phyloP scores from a whole-genome alignment of 2,113 vertebrate genomes.

The Dunckerocampus dactyliophorus region DNA sequence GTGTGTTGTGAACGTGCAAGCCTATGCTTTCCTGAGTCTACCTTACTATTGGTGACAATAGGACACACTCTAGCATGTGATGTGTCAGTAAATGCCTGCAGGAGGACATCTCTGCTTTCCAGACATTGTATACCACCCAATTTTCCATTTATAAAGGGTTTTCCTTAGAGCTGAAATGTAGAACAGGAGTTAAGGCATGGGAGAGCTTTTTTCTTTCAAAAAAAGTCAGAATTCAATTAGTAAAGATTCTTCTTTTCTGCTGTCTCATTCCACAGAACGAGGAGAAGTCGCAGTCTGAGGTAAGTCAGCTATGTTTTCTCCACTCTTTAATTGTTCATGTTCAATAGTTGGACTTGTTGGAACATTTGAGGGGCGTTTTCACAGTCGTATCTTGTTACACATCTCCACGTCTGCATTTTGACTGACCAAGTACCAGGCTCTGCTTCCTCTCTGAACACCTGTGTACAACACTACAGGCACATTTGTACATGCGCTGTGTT shows the following conservation, averaged over 20 bases:
- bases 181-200: slow-evolving; percentile 21
- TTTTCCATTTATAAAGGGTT: slow-evolving; percentile 35
- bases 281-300: slow-evolving; percentile 98
- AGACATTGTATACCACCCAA: slow-evolving; percentile 46
- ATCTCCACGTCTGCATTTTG: slow-evolving; percentile 39
- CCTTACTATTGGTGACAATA: slow-evolving; percentile 50
- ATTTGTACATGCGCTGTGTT: slow-evolving; percentile 21
- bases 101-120: slow-evolving; percentile 50
- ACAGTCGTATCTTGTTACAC: slow-evolving; percentile 40
- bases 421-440: slow-evolving; percentile 34
- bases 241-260: slow-evolving; percentile 41
- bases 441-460: slow-evolving; percentile 48
- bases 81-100: slow-evolving; percentile 43
- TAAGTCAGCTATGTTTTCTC: slow-evolving; percentile 64
- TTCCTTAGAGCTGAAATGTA: slow-evolving; percentile 32
- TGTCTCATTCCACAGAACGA: slow-evolving; percentile 81
- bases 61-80: slow-evolving; percentile 16
- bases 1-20: slow-evolving; percentile 44
- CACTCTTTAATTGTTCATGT: slow-evolving; percentile 44
- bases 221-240: slow-evolving; percentile 5
- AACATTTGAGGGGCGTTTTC: slow-evolving; percentile 40
- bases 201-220: slow-evolving; percentile 6
- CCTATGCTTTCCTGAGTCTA: slow-evolving; percentile 21
- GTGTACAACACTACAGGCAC: slow-evolving; percentile 38
- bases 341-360: slow-evolving; percentile 37